phyloP scores from a whole-genome alignment of 2,888 invertebrate species.

The Tribolium freemani region DNA sequence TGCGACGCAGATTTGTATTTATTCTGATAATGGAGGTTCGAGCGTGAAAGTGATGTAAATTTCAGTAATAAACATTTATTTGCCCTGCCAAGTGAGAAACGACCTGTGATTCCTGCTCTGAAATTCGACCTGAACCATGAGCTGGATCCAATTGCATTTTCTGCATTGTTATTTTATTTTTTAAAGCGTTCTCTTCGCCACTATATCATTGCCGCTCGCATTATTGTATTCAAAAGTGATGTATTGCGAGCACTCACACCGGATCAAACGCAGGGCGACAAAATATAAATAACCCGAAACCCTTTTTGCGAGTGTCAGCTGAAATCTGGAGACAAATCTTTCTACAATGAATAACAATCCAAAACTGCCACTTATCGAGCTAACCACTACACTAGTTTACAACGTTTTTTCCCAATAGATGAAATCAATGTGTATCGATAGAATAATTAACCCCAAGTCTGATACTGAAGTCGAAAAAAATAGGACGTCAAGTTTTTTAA shows the following conservation, averaged over 20 bases:
- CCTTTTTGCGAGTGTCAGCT: background rate
- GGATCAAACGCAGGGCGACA: background rate
- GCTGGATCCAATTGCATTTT: slow-evolving; percentile 55
- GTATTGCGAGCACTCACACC: slow-evolving; percentile 49
- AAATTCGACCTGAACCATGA: slow-evolving; percentile 42
- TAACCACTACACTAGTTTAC: too few species aligned
- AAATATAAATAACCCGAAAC: background rate
- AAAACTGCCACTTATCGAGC: background rate
- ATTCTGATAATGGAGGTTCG: slow-evolving; percentile 26
- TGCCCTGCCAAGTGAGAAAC: slow-evolving; percentile 13
- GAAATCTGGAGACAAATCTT: background rate
- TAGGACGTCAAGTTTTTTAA: too few species aligned
- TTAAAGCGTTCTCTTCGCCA: slow-evolving; percentile 55
- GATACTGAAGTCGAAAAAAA: too few species aligned
- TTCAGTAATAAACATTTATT: slow-evolving; percentile 34
- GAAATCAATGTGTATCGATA: too few species aligned
- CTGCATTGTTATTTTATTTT: slow-evolving; percentile 59
- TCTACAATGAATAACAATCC: background rate
- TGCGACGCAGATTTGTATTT: slow-evolving; percentile 29
- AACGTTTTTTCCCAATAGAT: too few species aligned
- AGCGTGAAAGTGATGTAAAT: slow-evolving; percentile 35
- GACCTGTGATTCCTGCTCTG: slow-evolving; percentile 19
- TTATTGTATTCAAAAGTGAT: slow-evolving; percentile 60
- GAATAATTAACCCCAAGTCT: too few species aligned
- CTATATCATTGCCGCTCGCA: slow-evolving; percentile 60